Evolutionary conservation across 2,888 invertebrate species (phyloP).

Genomic region (Sarcophaga subvicina): DNA sequence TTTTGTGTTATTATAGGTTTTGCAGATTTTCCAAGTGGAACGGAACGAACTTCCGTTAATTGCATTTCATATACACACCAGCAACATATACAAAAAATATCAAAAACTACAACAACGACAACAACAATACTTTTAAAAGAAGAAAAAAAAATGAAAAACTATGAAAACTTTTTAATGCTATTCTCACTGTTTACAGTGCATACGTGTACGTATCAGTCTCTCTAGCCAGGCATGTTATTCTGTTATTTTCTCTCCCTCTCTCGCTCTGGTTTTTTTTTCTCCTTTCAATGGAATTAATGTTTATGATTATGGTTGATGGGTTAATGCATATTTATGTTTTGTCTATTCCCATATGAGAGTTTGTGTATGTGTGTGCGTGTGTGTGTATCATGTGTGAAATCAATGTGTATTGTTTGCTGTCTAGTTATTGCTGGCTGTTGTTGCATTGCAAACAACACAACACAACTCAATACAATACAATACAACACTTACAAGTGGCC

Average conservation of each 20-base stretch:
- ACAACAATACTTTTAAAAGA: neutral
- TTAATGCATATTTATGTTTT: conserved; percentile 63
- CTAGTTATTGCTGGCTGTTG: neutral
- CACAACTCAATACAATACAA: neutral
- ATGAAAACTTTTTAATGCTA: conserved; percentile 15
- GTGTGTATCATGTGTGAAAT: conserved; percentile 54
- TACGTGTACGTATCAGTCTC: conserved; percentile 15
- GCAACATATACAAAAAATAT: neutral
- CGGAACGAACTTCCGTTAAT: conserved; percentile 69
- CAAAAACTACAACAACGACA: conserved; percentile 4
- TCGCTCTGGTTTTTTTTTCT: neutral
- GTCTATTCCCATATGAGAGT: neutral
- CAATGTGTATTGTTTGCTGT: conserved; percentile 55
- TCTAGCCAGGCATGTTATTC: conserved; percentile 52
- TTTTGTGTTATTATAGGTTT: conserved; percentile 21
- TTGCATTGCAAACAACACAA: conserved; percentile 1
- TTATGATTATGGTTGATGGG: conserved; percentile 63
- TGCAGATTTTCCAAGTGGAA: conserved; percentile 69
- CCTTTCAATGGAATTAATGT: conserved; percentile 64
- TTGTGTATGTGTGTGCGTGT: neutral
- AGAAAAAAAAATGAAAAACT: conserved; percentile 16
- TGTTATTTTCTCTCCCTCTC: neutral
- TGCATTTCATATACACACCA: conserved; percentile 42
- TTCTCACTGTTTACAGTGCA: neutral
- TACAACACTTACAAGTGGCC: conserved; percentile 43